Evolutionary conservation across 2,888 invertebrate species (phyloP), one percentile per base, ranked within the genome.

Genomic region (Escarpia spicata): DNA sequence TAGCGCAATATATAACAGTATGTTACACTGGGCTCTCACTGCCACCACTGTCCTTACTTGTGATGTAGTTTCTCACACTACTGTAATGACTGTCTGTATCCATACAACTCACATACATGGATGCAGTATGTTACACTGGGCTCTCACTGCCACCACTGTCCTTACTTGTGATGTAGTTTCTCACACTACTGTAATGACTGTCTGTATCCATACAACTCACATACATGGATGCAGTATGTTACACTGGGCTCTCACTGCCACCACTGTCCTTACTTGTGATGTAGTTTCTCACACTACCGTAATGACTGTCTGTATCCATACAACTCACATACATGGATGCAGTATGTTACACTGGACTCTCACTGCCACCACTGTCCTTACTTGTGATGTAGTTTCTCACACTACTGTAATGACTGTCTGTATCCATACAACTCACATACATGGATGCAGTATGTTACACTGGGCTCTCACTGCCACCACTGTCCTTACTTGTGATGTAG

Each of bases 241-340:
- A 26, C 6, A 26, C 75, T 75, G 15, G 75, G 26, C 1, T 15
- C 75, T 1, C 6, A 26, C 75, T 26, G 19, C 12, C 52, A 52
- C 75, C 26, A 6, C 75, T 75, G 75, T 26, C 75, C 15, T 26
- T 26, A 26, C 75, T 19, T 26, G 6, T 4, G 9, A 15, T 2
- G 15, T 52, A 52, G 52, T 52, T 52, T 52, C 52, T 52, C 52
- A 12, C 12, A 10, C 10, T 10, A 45, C 45, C 15, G 60, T 60
- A 60, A 60, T 75, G 75, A 3, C 75, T 6, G 6, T 75, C 6
- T 19, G 26, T 3, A 37, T 37, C 37, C 37, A 1, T 1, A 96
- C 99, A 99, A 97, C 97, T 99, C 95, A 99, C 99, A 52, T 97
- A 98, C 95, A 99, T 99, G 98, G 99, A 99, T 97, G 98, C 98